These are phyloP conservation scores for Acleris sparsana DNA, from an alignment of 2,888 invertebrate genomes.

Conservation along the genomic window DNA sequence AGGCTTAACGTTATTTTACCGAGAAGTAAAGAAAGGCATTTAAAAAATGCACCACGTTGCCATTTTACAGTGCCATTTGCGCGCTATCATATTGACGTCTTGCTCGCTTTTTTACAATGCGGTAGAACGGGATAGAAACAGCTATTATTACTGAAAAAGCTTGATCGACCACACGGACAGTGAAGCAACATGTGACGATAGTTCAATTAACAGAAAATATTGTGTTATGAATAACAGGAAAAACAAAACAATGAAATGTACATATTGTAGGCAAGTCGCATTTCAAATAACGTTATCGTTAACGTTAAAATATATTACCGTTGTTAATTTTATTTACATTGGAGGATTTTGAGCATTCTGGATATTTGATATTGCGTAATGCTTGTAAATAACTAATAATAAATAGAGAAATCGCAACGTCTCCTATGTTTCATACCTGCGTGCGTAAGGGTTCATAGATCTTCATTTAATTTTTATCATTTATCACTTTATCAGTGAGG, in stretches of 20 bases:
- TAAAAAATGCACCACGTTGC: constrained; percentile 15
- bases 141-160: background rate
- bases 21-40: background rate
- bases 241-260: too few relatives aligned
- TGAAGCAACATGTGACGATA: background rate
- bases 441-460: background rate
- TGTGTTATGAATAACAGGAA: too few relatives aligned
- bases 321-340: too few relatives aligned
- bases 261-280: too few relatives aligned
- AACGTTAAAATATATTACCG: too few relatives aligned
- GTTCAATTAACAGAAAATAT: background rate
- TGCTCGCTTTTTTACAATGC: constrained; percentile 3
- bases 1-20: constrained; percentile 7
- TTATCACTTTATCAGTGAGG: background rate
- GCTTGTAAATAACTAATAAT: background rate
- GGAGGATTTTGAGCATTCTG: background rate
- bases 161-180: background rate
- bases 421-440: constrained; percentile 2
- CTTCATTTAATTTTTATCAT: background rate
- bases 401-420: background rate
- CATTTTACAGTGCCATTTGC: constrained; percentile 4
- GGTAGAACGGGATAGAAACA: background rate
- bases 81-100: constrained; percentile 3
- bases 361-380: background rate
- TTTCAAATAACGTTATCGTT: too few relatives aligned